Evolutionary conservation across 2,797 vertebrate species (phyloP).

Genomic region (Megalops cyprinoides): DNA sequence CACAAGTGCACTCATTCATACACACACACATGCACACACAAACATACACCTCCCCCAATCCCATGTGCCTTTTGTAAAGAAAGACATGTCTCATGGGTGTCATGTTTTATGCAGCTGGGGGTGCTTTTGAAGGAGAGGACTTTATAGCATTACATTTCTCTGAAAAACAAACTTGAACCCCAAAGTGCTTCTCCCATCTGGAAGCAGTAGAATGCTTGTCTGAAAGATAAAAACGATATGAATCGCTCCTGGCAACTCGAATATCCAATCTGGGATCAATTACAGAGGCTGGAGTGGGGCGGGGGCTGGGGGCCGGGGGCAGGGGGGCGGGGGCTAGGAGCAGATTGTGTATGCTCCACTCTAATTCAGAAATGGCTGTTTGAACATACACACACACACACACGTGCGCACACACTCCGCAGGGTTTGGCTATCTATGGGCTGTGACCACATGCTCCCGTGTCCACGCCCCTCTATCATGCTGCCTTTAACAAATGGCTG

Average conservation of each 20-base stretch:
- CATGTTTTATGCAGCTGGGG: slow-evolving; percentile 25
- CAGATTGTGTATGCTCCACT: slow-evolving; percentile 49
- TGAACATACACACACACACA: slow-evolving; percentile 16
- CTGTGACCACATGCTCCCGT: slow-evolving; percentile 53
- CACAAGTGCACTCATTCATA: slow-evolving; percentile 16
- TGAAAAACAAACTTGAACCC: slow-evolving; percentile 70
- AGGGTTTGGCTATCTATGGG: slow-evolving; percentile 59
- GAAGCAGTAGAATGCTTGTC: slow-evolving; percentile 76
- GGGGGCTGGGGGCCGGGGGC: background rate
- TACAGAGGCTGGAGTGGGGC: slow-evolving; percentile 67
- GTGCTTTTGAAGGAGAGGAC: slow-evolving; percentile 64
- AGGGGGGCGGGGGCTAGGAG: slow-evolving; percentile 21
- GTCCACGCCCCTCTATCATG: slow-evolving; percentile 45
- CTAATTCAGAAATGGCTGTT: slow-evolving; percentile 42
- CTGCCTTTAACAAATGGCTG: slow-evolving; percentile 61
- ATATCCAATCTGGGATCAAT: slow-evolving; percentile 81
- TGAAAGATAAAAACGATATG: slow-evolving; percentile 80
- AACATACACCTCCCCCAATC: background rate
- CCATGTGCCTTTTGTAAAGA: slow-evolving; percentile 4
- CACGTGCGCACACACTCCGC: slow-evolving; percentile 39
- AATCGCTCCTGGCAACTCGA: slow-evolving; percentile 76
- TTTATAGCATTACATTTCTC: slow-evolving; percentile 71
- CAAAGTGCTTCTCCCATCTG: slow-evolving; percentile 73
- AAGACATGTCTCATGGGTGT: slow-evolving; percentile 26
- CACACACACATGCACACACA: slow-evolving; percentile 19